phyloP scores from a whole-genome alignment of 2,113 vertebrate species.

The Aldabrachelys gigantea region DNA sequence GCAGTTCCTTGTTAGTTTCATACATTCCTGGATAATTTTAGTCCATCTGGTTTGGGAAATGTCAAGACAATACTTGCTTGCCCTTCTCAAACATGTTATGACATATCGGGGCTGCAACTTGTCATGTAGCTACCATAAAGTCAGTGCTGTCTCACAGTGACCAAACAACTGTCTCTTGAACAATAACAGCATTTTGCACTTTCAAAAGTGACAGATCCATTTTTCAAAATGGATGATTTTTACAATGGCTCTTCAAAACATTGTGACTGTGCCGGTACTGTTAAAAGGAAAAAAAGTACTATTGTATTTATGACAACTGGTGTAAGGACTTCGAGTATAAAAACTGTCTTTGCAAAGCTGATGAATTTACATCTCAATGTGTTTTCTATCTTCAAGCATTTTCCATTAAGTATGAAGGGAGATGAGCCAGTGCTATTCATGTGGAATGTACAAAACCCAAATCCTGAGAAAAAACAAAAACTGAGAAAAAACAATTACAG shows the following conservation, averaged over 20 bases:
- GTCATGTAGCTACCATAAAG: neutral
- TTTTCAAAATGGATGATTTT: neutral
- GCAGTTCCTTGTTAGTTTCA: neutral
- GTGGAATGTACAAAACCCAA: neutral
- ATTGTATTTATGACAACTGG: neutral
- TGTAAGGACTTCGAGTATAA: neutral
- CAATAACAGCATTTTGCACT: neutral
- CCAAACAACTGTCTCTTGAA: neutral
- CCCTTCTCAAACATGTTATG: neutral
- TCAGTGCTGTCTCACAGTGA: neutral
- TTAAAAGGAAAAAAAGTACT: neutral
- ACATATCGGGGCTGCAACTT: neutral
- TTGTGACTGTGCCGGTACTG: neutral
- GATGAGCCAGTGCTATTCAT: neutral
- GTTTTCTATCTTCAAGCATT: neutral
- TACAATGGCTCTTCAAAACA: neutral
- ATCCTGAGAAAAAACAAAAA: neutral
- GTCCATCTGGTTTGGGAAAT: neutral
- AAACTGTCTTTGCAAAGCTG: neutral
- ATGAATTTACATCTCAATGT: neutral
- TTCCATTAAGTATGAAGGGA: neutral
- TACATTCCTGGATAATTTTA: neutral
- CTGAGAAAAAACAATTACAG: neutral
- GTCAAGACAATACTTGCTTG: neutral
- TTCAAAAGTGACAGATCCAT: neutral